Evolutionary conservation across 2,797 vertebrate genomes (phyloP).

Genomic region (Podargus strigoides): DNA sequence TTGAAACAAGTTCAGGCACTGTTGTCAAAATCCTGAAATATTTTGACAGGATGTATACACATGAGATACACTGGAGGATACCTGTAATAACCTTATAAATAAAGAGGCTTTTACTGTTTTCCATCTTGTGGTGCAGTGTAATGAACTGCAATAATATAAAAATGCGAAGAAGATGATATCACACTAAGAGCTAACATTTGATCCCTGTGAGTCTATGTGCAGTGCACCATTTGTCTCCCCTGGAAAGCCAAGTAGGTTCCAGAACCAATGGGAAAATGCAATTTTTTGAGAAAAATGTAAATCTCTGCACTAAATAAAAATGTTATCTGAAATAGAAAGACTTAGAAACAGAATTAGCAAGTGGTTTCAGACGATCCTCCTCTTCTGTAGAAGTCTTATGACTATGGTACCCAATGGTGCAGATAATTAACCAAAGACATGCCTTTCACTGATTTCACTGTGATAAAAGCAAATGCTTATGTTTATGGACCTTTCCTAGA

Average conservation of each 20-base stretch:
- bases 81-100: constrained; percentile 57
- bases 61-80: constrained; percentile 31
- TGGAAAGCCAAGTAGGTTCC: background rate
- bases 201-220: background rate
- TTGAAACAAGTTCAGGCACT: constrained; percentile 43
- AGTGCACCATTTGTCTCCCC: background rate
- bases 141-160: constrained; percentile 35
- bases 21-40: constrained; percentile 44
- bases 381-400: background rate
- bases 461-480: background rate
- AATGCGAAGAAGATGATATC: background rate
- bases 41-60: constrained; percentile 54
- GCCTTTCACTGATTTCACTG: background rate
- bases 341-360: background rate
- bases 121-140: background rate
- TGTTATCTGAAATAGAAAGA: background rate
- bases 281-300: background rate
- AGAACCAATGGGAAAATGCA: background rate
- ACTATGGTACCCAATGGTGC: background rate
- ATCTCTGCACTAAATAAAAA: background rate
- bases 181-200: background rate
- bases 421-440: background rate
- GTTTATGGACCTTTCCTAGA: background rate
- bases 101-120: constrained; percentile 53
- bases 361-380: background rate